phyloP scores from a whole-genome alignment of 2,113 vertebrate species.

The Engraulis encrasicolus region DNA sequence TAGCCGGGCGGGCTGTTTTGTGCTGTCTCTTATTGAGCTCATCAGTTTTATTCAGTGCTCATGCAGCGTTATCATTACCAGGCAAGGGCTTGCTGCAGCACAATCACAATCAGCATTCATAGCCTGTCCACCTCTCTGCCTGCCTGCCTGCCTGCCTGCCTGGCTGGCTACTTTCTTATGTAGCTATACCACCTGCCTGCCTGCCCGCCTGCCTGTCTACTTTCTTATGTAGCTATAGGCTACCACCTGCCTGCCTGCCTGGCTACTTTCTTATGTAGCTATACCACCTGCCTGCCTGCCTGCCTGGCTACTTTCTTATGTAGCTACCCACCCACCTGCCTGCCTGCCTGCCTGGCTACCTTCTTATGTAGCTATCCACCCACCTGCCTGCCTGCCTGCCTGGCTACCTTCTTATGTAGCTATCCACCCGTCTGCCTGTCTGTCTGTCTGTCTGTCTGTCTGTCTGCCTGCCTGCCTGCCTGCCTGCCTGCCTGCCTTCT shows the following conservation, averaged over 20 bases:
- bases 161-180: no score
- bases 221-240: no score
- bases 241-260: background rate
- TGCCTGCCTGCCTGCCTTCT: background rate
- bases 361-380: no score
- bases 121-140: background rate
- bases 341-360: background rate
- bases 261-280: no score
- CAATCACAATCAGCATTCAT: conserved; percentile 8
- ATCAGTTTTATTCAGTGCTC: conserved; percentile 11
- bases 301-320: no score
- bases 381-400: background rate
- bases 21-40: background rate
- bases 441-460: no score
- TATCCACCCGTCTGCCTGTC: no score
- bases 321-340: no score
- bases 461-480: background rate
- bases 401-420: no score
- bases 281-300: no score
- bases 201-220: no score
- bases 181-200: no score
- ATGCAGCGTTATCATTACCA: conserved; percentile 8
- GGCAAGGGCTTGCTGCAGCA: background rate
- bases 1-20: background rate
- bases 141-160: background rate